A percentile compares a stretch with the other conserved stretches of the same genome.
phyloP scores from a whole-genome alignment of 2,113 vertebrate species.

The Siniperca knerii region DNA sequence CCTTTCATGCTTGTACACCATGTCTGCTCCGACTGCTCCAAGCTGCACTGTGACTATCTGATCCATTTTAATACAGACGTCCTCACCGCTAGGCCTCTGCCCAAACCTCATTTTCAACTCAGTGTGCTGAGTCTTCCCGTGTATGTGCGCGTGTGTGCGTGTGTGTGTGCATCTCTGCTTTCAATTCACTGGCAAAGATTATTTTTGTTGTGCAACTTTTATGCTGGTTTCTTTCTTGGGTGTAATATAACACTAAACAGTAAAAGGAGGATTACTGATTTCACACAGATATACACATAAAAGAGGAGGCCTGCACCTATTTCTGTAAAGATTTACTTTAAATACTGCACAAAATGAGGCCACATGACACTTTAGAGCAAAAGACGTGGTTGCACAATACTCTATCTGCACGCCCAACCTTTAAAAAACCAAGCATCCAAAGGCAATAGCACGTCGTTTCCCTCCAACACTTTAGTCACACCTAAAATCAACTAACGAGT shows the following conservation, averaged over 20 bases:
- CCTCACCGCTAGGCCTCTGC: slow-evolving; percentile 63
- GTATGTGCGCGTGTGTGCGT: not conserved
- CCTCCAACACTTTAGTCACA: slow-evolving; percentile 58
- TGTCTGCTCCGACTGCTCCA: slow-evolving; percentile 67
- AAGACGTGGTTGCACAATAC: slow-evolving; percentile 25
- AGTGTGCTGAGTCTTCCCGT: slow-evolving; percentile 47
- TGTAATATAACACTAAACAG: slow-evolving; percentile 46
- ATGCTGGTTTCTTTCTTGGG: slow-evolving; percentile 32
- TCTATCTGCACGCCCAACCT: slow-evolving; percentile 24
- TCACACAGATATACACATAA: slow-evolving; percentile 38
- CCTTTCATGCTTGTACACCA: slow-evolving; percentile 71
- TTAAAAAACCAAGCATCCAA: slow-evolving; percentile 17
- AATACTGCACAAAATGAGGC: slow-evolving; percentile 28
- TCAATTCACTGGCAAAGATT: slow-evolving; percentile 54
- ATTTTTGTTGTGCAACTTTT: slow-evolving; percentile 45
- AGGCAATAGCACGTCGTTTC: slow-evolving; percentile 43
- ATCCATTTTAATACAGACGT: slow-evolving; percentile 78
- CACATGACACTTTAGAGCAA: slow-evolving; percentile 27
- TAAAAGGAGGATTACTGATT: slow-evolving; percentile 47
- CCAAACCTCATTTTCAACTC: slow-evolving; percentile 71
- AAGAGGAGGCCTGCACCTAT: slow-evolving; percentile 3
- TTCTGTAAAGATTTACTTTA: slow-evolving; percentile 4
- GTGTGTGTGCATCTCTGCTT: slow-evolving; percentile 13
- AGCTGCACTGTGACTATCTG: slow-evolving; percentile 77
- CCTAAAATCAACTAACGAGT: slow-evolving; percentile 61